Evolutionary conservation across 2,797 vertebrate species (phyloP).

Genomic region (Phaenicophaeus curvirostris): DNA sequence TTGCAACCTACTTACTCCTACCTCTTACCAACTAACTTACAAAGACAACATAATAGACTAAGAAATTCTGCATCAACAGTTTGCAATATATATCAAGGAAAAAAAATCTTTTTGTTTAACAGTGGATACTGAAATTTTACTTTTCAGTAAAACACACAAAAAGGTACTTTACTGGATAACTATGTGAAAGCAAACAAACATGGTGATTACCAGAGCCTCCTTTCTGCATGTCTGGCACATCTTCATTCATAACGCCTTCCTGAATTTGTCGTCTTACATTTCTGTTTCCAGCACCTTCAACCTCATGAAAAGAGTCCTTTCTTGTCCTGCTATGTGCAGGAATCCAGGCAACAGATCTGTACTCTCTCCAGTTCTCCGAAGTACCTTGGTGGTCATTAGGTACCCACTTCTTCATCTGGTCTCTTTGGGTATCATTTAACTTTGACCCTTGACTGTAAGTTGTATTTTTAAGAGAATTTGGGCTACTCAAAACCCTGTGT

Average conservation of each 20-base stretch:
- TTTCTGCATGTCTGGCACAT: conserved; percentile 57
- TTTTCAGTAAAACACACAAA: not conserved
- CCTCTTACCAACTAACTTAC: not conserved
- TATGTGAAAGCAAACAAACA: not conserved
- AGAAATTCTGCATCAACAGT: not conserved
- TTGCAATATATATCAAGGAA: not conserved
- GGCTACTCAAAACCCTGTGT: conserved; percentile 73
- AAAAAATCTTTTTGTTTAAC: not conserved
- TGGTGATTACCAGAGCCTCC: conserved; percentile 73
- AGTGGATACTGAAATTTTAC: not conserved
- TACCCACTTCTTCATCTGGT: conserved; percentile 79
- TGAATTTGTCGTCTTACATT: conserved; percentile 62
- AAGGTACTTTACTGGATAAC: not conserved
- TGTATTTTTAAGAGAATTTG: conserved; percentile 77
- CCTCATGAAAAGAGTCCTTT: conserved; percentile 75
- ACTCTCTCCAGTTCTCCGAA: conserved; percentile 84
- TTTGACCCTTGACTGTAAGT: conserved; percentile 76
- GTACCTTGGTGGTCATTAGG: conserved; percentile 73
- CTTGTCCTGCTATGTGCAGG: conserved; percentile 72
- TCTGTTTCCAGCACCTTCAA: conserved; percentile 69
- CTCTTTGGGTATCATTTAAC: conserved; percentile 77
- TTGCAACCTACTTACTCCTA: not conserved
- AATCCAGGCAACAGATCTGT: conserved; percentile 57
- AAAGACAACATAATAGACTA: not conserved
- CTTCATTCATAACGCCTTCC: conserved; percentile 69